phyloP scores from a whole-genome alignment of 1,140 invertebrate species.

The Cydia fagiglandana region DNA sequence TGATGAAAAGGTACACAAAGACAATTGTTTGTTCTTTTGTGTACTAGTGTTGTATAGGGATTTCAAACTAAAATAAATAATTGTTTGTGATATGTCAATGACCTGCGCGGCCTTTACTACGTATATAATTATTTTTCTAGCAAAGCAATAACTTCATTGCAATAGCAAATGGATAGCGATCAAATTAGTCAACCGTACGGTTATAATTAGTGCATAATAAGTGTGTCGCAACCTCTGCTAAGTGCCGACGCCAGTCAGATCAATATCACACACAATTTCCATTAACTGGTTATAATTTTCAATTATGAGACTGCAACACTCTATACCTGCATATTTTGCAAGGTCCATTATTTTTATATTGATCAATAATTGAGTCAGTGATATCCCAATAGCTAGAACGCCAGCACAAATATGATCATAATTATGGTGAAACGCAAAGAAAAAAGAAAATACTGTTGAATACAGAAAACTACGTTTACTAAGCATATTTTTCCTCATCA shows the following conservation, averaged over 20 bases:
- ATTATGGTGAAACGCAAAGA: too few species aligned
- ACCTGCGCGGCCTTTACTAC: background rate
- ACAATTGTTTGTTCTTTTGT: too few species aligned
- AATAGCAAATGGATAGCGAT: slow-evolving; percentile 40
- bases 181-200: slow-evolving; percentile 46
- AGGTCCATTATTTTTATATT: background rate
- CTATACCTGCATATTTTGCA: background rate
- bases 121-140: background rate
- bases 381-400: background rate
- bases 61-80: too few species aligned
- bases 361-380: background rate
- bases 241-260: slow-evolving; percentile 17
- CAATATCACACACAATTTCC: slow-evolving; percentile 17
- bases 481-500: too few species aligned
- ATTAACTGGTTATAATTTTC: slow-evolving; percentile 4
- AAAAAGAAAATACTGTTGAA: too few species aligned
- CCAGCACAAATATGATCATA: too few species aligned
- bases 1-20: too few species aligned
- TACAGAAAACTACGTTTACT: too few species aligned
- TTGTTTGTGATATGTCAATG: too few species aligned
- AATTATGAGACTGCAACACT: background rate
- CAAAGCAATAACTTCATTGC: slow-evolving; percentile 23
- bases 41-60: too few species aligned
- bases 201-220: slow-evolving; percentile 42
- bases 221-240: background rate